A percentile compares a stretch with the other conserved stretches of the same genome.
Conservation (phyloP, 2,888 invertebrate species). For the Luperina nickerlii region DNA sequence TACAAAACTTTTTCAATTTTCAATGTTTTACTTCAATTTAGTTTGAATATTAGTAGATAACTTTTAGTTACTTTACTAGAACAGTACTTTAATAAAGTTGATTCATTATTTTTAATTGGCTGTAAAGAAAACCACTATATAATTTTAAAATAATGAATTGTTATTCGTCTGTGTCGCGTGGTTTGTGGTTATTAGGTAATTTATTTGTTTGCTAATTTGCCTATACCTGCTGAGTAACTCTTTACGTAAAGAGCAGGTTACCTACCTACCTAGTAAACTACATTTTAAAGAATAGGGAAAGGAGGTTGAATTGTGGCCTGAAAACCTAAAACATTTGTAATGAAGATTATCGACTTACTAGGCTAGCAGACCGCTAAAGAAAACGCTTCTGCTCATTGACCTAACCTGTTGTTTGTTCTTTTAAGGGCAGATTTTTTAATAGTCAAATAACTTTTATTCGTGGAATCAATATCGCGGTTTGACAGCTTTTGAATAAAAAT, state of each 20-base stretch:
- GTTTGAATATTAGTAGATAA: constrained; percentile 38
- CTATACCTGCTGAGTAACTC: constrained; percentile 13
- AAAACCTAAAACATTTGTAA: not conserved
- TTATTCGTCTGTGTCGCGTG: not conserved
- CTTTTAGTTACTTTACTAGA: constrained; percentile 24
- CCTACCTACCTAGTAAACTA: not conserved
- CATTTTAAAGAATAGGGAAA: not conserved
- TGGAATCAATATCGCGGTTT: not conserved
- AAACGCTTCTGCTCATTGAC: not conserved
- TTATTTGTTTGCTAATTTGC: constrained; percentile 17
- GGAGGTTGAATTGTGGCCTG: not conserved
- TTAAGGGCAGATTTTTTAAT: not conserved
- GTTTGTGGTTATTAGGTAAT: constrained; percentile 38
- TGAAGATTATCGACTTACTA: too few species aligned
- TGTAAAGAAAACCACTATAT: constrained; percentile 8
- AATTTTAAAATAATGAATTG: constrained; percentile 6
- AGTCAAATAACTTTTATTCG: not conserved
- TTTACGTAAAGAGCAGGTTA: not conserved
- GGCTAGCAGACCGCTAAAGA: not conserved
- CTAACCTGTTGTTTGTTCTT: not conserved
- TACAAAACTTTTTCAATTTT: constrained; percentile 58
- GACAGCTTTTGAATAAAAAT: not conserved
- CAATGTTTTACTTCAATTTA: constrained; percentile 47
- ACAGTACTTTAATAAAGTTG: constrained; percentile 18
- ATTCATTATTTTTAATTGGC: constrained; percentile 36